These are phyloP conservation scores for Menidia menidia DNA, from an alignment of 2,797 vertebrate species.

Conservation along the genomic window DNA sequence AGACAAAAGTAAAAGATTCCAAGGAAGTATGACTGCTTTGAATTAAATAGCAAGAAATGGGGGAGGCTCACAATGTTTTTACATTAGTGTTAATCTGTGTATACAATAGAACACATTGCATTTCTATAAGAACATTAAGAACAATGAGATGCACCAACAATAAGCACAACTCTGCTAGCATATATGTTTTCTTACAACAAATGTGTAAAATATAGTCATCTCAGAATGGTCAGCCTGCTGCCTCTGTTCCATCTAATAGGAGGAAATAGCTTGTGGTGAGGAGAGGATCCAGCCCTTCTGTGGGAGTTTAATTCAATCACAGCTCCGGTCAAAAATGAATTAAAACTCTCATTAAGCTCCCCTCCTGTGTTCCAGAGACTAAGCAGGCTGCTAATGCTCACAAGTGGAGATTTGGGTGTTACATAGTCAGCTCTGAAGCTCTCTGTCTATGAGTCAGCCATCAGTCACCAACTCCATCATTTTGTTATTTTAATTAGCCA, in stretches of 20 bases:
- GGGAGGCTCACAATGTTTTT: neutral
- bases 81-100: neutral
- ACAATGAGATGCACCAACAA: slow-evolving; percentile 5
- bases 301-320: slow-evolving; percentile 83
- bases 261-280: slow-evolving; percentile 77
- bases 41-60: neutral
- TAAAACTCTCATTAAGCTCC: slow-evolving; percentile 79
- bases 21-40: no score
- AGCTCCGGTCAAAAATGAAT: slow-evolving; percentile 80
- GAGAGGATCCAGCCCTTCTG: slow-evolving; percentile 75
- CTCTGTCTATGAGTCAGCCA: slow-evolving; percentile 67
- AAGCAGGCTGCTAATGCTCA: slow-evolving; percentile 58
- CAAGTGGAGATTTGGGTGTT: slow-evolving; percentile 62
- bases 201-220: slow-evolving; percentile 19
- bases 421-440: slow-evolving; percentile 45
- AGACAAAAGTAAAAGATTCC: no score
- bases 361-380: slow-evolving; percentile 61
- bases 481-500: slow-evolving; percentile 61
- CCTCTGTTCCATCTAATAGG: slow-evolving; percentile 74
- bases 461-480: slow-evolving; percentile 64
- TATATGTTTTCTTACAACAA: slow-evolving; percentile 32
- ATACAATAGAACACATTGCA: neutral
- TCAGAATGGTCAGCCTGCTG: slow-evolving; percentile 46
- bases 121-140: neutral
- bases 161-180: neutral